Evolutionary conservation across 2,113 vertebrate species (phyloP).

Genomic region (Ifrita kowaldi): DNA sequence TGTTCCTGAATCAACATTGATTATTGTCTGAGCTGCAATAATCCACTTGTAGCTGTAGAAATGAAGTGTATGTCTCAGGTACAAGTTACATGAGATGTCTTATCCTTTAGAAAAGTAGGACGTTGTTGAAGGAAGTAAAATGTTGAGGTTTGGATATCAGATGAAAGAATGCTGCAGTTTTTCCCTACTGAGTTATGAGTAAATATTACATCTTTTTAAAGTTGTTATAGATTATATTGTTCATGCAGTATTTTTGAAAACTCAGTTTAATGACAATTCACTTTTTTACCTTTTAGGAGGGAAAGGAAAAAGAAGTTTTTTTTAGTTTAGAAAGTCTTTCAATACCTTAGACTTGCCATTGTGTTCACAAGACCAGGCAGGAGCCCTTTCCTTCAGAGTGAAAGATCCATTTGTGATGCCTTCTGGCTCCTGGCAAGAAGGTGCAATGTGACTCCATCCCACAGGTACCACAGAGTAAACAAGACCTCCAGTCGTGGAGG

Average conservation of each 20-base stretch:
- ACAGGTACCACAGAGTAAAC: not conserved
- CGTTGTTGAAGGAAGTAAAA: not conserved
- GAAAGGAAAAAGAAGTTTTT: fast-evolving
- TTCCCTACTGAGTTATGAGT: not conserved
- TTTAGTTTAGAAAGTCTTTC: not conserved
- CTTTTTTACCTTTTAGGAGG: not conserved
- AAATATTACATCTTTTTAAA: not conserved
- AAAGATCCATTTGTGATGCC: not conserved
- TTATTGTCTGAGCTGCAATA: not conserved
- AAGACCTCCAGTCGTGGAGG: not conserved
- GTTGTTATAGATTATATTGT: not conserved
- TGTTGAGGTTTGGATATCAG: not conserved
- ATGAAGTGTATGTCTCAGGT: not conserved
- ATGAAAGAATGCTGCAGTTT: not conserved
- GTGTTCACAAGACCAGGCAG: not conserved
- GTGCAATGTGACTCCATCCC: not conserved
- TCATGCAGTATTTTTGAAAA: not conserved
- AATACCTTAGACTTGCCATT: not conserved
- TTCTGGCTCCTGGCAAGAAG: not conserved
- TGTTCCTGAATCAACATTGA: not conserved
- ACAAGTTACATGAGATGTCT: not conserved
- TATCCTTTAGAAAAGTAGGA: not conserved
- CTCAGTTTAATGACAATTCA: not conserved
- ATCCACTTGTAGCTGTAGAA: not conserved
- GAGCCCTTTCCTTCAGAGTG: not conserved